Evolutionary conservation across 2,888 invertebrate genomes (phyloP), one percentile per base, ranked within the genome.

Genomic region (Nebria salina): DNA sequence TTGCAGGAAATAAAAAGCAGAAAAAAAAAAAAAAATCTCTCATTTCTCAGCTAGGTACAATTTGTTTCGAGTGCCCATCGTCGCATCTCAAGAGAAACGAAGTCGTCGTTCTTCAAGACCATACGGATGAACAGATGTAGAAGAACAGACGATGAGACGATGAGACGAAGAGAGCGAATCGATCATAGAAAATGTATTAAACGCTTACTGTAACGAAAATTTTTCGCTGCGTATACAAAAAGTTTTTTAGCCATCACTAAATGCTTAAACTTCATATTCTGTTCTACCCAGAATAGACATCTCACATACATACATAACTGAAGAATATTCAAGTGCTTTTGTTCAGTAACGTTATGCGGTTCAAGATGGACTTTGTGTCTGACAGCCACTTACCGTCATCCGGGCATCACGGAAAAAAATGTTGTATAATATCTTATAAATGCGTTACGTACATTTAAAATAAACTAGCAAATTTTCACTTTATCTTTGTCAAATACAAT

Each of bases 111-210:
- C 11, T 8, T 54, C 2, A 54, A 3, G 54, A 54, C 4, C 54
- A 54, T 54, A 54, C 54, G 54, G 54, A 54, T 54, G 54, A 54
- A 54, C 54, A 54, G 54, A 54, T 2, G 54, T 13, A 13, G 54
- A 54, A 54, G 54, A 54, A 54, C 20, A 20, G 20, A 20, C 20
- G 20, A 20, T 20, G 20, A 20, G 20, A 20, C 20, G 20, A 20
- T 20, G 20, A 20, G 20, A 20, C 20, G 54, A 54, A 7, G 54
- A 54, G 54, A 65, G 66, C 41, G 66, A 76, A 20, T 76, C 76
- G 65, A 66, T 76, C 76, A 76, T 76, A 76, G 76, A 76, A 66
- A 76, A 76, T 66, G 76, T 76, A 76, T 76, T 54, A 76, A 76
- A 26, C 76, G 76, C 76, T 76, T 76, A 66, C 76, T 66, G 54